phyloP scores from a whole-genome alignment of 2,113 vertebrate genomes.

The Ramphastos sulfuratus region DNA sequence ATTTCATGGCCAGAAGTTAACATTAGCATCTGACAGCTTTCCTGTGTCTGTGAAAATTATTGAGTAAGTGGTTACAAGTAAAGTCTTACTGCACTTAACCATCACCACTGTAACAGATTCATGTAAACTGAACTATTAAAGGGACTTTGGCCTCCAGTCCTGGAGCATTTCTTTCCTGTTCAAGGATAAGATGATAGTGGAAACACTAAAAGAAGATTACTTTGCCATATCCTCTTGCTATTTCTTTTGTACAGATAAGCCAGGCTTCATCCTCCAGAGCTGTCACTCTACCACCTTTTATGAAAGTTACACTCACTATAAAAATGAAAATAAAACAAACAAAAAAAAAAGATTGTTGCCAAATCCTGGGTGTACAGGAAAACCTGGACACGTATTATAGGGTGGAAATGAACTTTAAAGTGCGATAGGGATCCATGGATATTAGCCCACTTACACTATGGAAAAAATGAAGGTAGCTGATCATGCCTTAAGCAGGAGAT shows the following conservation, averaged over 20 bases:
- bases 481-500: background rate
- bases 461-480: conserved; percentile 7
- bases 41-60: background rate
- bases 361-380: background rate
- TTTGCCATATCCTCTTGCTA: background rate
- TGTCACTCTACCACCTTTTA: background rate
- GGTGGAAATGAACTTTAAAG: conserved; percentile 31
- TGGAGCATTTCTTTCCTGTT: background rate
- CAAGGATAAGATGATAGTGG: background rate
- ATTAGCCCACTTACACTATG: background rate
- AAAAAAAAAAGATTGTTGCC: background rate
- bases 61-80: background rate
- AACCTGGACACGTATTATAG: background rate
- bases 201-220: background rate
- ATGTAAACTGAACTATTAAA: background rate
- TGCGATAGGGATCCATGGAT: background rate
- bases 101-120: background rate
- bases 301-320: background rate
- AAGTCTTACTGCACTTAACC: background rate
- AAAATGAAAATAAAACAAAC: conserved; percentile 3
- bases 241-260: background rate
- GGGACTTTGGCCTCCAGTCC: background rate
- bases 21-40: background rate
- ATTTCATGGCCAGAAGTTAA: background rate
- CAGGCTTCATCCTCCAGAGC: background rate